Conservation (phyloP, 2,888 invertebrate species). For the Amphipyra tragopoginis region DNA sequence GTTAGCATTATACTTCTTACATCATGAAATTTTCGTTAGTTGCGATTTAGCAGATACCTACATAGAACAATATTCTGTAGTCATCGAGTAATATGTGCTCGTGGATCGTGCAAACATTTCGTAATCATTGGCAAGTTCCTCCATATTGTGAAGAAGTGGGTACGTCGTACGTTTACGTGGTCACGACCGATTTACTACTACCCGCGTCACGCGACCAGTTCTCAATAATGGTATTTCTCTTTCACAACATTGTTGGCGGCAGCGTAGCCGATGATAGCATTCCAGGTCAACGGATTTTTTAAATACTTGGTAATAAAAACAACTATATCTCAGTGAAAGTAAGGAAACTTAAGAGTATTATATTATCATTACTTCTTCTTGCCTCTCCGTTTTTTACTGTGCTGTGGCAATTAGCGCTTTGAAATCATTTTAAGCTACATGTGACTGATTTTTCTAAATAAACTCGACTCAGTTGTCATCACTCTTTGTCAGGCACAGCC, state of each 20-base stretch:
- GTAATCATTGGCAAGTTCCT: constrained; percentile 42
- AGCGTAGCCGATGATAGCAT: constrained; percentile 10
- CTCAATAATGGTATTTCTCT: constrained; percentile 28
- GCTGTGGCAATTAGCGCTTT: too few species aligned
- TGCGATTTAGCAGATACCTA: constrained; percentile 3
- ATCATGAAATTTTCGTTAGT: constrained; percentile 1
- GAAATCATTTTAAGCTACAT: too few species aligned
- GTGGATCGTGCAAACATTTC: constrained; percentile 31
- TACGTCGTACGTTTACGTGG: constrained; percentile 10
- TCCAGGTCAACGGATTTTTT: constrained; percentile 14
- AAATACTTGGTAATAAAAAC: background rate
- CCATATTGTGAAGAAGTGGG: constrained; percentile 29
- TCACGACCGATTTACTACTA: constrained; percentile 29
- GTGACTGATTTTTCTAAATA: too few species aligned
- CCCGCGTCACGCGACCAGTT: constrained; percentile 18
- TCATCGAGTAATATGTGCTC: constrained; percentile 4
- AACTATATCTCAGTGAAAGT: too few species aligned
- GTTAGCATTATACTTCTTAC: background rate
- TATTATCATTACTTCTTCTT: too few species aligned
- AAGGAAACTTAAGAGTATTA: too few species aligned
- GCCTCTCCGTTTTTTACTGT: too few species aligned
- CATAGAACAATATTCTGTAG: constrained; percentile 7
- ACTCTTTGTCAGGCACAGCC: too few species aligned
- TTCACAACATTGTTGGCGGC: constrained; percentile 31
- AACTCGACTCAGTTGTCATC: too few species aligned